Evolutionary conservation across 1,140 invertebrate species (phyloP).

Genomic region (Acromyrmex echinatior): DNA sequence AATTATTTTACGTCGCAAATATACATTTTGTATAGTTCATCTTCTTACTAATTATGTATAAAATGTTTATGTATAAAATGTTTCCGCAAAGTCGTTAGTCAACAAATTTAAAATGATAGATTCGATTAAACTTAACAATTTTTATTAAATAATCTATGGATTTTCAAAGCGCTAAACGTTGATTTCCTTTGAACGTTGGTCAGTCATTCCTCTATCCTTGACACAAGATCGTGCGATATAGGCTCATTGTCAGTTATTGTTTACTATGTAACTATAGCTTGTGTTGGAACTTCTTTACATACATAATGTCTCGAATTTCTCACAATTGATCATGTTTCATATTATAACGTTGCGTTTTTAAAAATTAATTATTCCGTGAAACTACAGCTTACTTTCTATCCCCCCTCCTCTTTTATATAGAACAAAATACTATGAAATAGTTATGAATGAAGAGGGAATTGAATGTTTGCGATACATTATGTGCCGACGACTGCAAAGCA

Average conservation of each 20-base stretch:
- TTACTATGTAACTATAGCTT: not conserved
- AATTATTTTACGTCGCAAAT: not conserved
- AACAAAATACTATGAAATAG: not conserved
- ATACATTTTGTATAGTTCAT: not conserved
- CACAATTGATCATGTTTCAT: not conserved
- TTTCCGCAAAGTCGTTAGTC: not conserved
- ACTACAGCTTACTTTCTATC: not conserved
- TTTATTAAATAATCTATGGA: not conserved
- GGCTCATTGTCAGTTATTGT: not conserved
- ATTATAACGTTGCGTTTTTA: not conserved
- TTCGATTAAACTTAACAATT: not conserved
- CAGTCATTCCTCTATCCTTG: not conserved
- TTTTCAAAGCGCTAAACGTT: not conserved
- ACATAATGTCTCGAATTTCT: not conserved
- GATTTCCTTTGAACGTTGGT: not conserved
- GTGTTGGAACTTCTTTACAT: not conserved
- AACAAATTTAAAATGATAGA: not conserved
- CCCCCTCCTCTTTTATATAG: not conserved
- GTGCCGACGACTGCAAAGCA: conserved; percentile 21
- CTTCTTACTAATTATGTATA: not conserved
- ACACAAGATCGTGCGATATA: not conserved
- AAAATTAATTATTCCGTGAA: not conserved
- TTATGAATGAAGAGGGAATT: not conserved
- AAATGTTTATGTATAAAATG: not conserved
- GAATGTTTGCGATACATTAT: conserved; percentile 44